Conservation (phyloP, 2,797 vertebrate species). For the Cirrhinus molitorella region DNA sequence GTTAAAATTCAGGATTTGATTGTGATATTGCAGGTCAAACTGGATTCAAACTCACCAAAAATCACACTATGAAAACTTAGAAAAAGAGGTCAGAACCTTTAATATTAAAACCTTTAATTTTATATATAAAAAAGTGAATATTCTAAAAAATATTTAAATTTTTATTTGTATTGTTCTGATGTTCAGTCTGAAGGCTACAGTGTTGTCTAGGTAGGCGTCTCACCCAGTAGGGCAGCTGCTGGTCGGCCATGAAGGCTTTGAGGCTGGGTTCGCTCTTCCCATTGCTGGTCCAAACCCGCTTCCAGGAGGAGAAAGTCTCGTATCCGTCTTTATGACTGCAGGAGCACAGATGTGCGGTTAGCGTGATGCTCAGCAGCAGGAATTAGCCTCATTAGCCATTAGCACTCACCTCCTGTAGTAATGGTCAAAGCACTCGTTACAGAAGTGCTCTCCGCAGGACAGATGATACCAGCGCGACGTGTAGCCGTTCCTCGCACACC, state of each 20-base stretch:
- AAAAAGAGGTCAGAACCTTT: too few relatives aligned
- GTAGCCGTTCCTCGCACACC: constrained; percentile 98
- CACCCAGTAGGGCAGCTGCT: constrained; percentile 98
- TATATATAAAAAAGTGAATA: too few relatives aligned
- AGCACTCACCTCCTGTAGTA: constrained; percentile 93
- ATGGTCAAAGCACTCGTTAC: constrained; percentile 98
- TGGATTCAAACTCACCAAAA: too few relatives aligned
- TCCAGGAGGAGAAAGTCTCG: constrained; percentile 92
- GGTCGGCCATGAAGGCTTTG: constrained; percentile 99
- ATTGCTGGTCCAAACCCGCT: constrained; percentile 96
- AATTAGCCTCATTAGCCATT: not conserved
- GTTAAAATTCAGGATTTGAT: too few relatives aligned
- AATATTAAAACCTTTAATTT: too few relatives aligned
- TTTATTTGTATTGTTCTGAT: too few relatives aligned
- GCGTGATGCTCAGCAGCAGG: not conserved
- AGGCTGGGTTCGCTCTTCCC: constrained; percentile 98
- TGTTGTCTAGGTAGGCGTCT: constrained; percentile 56
- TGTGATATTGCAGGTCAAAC: too few relatives aligned
- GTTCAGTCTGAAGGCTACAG: too few relatives aligned
- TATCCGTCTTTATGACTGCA: constrained; percentile 98
- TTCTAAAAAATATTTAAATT: too few relatives aligned
- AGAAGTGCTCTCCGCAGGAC: constrained; percentile 98
- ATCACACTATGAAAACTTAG: too few relatives aligned
- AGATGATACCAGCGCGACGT: constrained; percentile 98
- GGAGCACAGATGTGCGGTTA: not conserved